Evolutionary conservation across 2,113 vertebrate species (phyloP), one percentile per base, ranked within the genome.

Genomic region (Empidonax traillii): DNA sequence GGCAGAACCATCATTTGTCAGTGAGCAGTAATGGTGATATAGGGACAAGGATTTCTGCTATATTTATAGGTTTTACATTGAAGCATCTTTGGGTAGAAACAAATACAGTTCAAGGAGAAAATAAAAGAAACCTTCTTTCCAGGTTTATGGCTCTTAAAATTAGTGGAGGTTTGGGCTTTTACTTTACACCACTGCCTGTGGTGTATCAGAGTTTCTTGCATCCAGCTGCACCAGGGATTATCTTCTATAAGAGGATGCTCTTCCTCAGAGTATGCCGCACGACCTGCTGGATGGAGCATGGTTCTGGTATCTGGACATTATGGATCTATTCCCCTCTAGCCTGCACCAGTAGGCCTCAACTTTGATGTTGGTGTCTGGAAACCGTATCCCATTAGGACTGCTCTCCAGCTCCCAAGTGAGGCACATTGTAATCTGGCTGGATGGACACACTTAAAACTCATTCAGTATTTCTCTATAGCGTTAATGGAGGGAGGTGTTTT

Each of bases 241-340:
- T n/a, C 28, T 90, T 78, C 39, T 47, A 2, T 47, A 46, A 67
- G 17, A 24, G 4, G 11, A 5, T 49, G 23, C 25, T 75, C 4
- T 61, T 87, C 31, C 13, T 8, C 27, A 1, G 3, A 8, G 27
- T 53, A 19, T 71, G 27, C 8, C 41, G 19, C 0, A 1, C 0
- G 2, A 55, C 14, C 19, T 74, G n/a, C 11, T 71, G 25, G 6
- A 17, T 78, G 37, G 46, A 82, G 22, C 9, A 2, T 30, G 47
- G 30, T 41, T 44, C 55, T 46, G 24, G 10, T 6, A 6, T 75
- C 58, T 51, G 33, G 33, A 59, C 12, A 2, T 4, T 88, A 23
- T 72, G 9, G 11, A 15, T 73, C 14, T 83, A 1, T 72, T 92
- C 37, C 5, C 4, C 25, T 74, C 10, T 49, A 37, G 12, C 30